Conservation (phyloP, 2,888 invertebrate species). For the Tetheella fluctuosa region DNA sequence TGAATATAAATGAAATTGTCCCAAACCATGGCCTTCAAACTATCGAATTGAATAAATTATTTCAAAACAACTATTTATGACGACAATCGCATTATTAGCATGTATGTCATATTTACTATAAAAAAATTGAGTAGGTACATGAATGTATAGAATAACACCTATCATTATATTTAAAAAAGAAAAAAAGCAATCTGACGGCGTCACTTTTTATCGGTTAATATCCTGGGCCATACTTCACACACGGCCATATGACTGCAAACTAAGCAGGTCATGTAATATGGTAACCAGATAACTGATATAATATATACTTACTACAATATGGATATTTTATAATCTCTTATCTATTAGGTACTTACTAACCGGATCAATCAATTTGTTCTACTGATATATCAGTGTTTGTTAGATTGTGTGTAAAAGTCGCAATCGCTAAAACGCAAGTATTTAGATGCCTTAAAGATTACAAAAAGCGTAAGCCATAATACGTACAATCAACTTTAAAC, state of each 20-base stretch:
- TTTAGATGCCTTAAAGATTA: conserved; percentile 20
- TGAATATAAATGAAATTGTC: neutral
- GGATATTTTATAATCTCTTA: neutral
- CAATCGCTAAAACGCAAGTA: neutral
- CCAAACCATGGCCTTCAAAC: conserved; percentile 12
- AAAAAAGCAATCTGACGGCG: no score
- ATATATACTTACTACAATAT: neutral
- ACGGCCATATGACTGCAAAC: no score
- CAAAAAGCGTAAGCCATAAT: conserved; percentile 22
- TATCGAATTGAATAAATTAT: neutral
- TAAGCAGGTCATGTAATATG: no score
- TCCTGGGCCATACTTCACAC: no score
- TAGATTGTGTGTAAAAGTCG: neutral
- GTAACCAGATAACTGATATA: no score
- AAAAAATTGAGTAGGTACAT: no score
- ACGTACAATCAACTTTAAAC: conserved; percentile 26
- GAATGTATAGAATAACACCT: no score
- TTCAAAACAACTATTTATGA: conserved; percentile 2
- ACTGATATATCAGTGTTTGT: neutral
- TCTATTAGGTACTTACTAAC: neutral
- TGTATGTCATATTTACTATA: no score
- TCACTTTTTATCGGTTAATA: no score
- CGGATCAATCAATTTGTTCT: neutral
- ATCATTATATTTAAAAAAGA: no score
- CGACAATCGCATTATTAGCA: no score